Evolutionary conservation across 2,797 vertebrate genomes (phyloP).

Genomic region (Champsocephalus esox): DNA sequence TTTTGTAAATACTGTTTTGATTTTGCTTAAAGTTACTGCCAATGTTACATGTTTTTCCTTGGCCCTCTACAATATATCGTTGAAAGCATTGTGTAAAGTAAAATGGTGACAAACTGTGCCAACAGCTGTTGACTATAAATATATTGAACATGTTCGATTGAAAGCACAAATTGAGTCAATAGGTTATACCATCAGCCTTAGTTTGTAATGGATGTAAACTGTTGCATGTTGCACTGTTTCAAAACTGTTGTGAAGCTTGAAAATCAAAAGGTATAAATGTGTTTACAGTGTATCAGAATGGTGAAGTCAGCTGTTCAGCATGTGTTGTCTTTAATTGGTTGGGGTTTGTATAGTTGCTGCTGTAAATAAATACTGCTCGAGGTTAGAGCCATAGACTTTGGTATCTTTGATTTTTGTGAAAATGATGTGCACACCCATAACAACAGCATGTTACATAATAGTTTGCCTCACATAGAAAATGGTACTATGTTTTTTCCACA

Average conservation of each 20-base stretch:
- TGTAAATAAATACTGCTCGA: slow-evolving; percentile 69
- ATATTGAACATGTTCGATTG: slow-evolving; percentile 1
- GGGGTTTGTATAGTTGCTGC: slow-evolving; percentile 33
- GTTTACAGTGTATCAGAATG: slow-evolving; percentile 9
- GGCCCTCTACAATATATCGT: not conserved
- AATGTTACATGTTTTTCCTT: not conserved
- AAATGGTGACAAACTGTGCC: not conserved
- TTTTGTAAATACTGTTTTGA: slow-evolving; percentile 29
- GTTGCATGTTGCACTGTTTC: slow-evolving; percentile 32
- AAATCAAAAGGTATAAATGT: not conserved
- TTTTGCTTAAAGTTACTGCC: not conserved
- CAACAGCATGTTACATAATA: not conserved
- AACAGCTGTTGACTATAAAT: not conserved
- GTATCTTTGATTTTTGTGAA: slow-evolving; percentile 11
- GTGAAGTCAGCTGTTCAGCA: slow-evolving; percentile 5
- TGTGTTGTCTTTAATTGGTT: slow-evolving; percentile 15
- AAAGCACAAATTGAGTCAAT: not conserved
- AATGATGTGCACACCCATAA: not conserved
- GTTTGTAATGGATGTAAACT: not conserved
- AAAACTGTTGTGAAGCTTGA: not conserved
- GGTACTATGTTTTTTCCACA: not conserved
- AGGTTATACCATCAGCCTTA: not conserved
- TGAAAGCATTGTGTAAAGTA: not conserved
- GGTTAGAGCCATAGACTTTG: slow-evolving; percentile 9
- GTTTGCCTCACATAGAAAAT: not conserved